phyloP scores from a whole-genome alignment of 2,113 vertebrate species.

The Okapia johnstoni region DNA sequence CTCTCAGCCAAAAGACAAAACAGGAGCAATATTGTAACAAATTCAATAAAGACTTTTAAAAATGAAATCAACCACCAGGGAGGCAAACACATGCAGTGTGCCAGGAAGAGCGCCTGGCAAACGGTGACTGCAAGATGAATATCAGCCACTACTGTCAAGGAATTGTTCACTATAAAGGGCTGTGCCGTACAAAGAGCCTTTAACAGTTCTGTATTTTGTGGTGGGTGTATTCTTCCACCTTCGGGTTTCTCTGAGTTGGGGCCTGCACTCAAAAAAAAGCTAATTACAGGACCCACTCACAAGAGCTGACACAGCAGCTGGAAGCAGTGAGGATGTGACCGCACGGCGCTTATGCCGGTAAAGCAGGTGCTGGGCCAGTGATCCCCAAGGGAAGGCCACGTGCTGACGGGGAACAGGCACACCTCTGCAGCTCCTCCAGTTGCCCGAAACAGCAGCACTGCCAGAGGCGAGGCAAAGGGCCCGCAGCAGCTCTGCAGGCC shows the following conservation, averaged over 20 bases:
- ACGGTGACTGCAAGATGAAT: rapidly evolving
- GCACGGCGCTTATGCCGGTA: rapidly evolving
- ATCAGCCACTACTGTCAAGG: not conserved
- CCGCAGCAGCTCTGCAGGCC: not conserved
- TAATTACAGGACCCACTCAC: not conserved
- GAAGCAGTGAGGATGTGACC: not conserved
- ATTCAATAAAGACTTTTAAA: not conserved
- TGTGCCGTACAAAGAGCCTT: not conserved
- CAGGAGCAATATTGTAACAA: not conserved
- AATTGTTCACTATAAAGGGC: rapidly evolving
- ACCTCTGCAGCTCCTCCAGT: not conserved
- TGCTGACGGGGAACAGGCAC: rapidly evolving
- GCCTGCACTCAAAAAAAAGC: not conserved
- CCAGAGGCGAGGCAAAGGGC: rapidly evolving
- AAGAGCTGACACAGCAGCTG: not conserved
- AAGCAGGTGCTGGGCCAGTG: rapidly evolving
- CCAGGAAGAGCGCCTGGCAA: not conserved
- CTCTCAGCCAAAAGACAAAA: not conserved
- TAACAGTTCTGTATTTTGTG: rapidly evolving
- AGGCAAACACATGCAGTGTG: rapidly evolving
- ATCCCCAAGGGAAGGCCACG: not conserved
- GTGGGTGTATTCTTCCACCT: not conserved
- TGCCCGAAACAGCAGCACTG: not conserved
- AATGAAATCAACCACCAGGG: not conserved
- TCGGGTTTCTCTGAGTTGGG: not conserved